Evolutionary conservation across 2,113 vertebrate species (phyloP), one percentile per base, ranked within the genome.

Genomic region (Poecile atricapillus): DNA sequence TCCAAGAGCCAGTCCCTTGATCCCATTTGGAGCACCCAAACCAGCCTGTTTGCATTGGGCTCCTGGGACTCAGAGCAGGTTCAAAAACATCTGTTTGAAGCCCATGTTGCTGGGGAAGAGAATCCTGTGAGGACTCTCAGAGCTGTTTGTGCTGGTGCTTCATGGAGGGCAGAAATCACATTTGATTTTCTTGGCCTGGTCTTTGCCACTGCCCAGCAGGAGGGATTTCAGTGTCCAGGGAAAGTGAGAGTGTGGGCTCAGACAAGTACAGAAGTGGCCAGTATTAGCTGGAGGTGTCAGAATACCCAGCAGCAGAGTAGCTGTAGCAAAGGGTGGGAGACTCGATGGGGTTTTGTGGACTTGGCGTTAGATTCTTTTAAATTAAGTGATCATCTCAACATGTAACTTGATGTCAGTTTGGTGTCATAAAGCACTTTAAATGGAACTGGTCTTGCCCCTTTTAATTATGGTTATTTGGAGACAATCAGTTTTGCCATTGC

Each of bases 401-500:
- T 5, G 30, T 69, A 21, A 65, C 37, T 84, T 85, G 70, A 77
- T 83, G 27, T 94, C 90, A 44, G 44, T 78, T 41, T 83, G 87
- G 92, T 78, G 65, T 73, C 81, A 13, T 69, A 87, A 97, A 95
- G 97, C 96, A 97, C 97, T 97, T 98, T 97, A 96, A 93, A 85
- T 62, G 15, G 80, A 96, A 41, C 35, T 89, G 67, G 52, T 88
- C 53, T 91, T 74, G 35, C 43, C 83, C 69, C 91, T 95, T 92
- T 77, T 58, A 49, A 56, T 80, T 93, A 70, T 30, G 68, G 35
- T 93, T 96, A 46, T 0, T 2, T 93, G 43, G 44, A 94, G 96
- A 97, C 97, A 97, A 95, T 97, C 97, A 90, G 20, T 58, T 81
- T 14, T 90, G 62, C 47, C 44, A 59, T 83, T 68, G 44, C 58